A percentile compares a stretch with the other conserved stretches of the same genome.
Conservation (phyloP, 2,888 invertebrate species). For the Silvanus unidentatus region DNA sequence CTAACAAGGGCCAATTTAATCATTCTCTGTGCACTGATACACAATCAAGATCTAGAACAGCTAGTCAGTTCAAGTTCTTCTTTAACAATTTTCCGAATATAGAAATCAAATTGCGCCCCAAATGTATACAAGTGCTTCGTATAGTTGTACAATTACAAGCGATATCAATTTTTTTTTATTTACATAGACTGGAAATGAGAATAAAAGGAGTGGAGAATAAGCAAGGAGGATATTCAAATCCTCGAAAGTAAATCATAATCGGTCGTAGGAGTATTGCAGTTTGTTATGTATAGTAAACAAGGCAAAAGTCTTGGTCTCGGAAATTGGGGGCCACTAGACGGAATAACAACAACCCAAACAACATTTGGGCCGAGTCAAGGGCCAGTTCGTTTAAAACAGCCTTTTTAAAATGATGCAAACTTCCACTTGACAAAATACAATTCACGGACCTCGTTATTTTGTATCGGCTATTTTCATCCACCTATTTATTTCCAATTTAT, state of each 20-base stretch:
- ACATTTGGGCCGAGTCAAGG: constrained; percentile 30
- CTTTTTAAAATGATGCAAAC: constrained; percentile 42
- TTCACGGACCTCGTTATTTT: constrained; percentile 43
- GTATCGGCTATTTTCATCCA: constrained; percentile 40
- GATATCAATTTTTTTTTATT: too few species aligned
- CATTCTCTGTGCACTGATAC: constrained; percentile 22
- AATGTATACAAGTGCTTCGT: too few species aligned
- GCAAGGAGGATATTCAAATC: too few species aligned
- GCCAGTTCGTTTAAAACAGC: constrained; percentile 40
- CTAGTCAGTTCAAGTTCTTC: constrained; percentile 9
- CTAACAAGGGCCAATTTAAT: constrained; percentile 17
- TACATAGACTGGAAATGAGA: too few species aligned
- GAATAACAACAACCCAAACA: constrained; percentile 35
- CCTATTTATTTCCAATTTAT: constrained; percentile 38
- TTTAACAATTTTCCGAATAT: background rate
- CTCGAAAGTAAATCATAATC: background rate
- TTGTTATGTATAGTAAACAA: constrained; percentile 32
- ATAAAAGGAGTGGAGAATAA: too few species aligned
- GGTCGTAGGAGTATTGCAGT: constrained; percentile 13
- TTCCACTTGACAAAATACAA: constrained; percentile 42
- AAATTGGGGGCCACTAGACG: constrained; percentile 38
- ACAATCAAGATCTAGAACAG: constrained; percentile 21
- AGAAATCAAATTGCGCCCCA: background rate
- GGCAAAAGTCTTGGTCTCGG: too few species aligned
- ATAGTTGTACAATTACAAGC: too few species aligned